A percentile compares a stretch with the other conserved stretches of the same genome.
These are phyloP conservation scores for Enteromius treurensis DNA, from an alignment of 2,797 vertebrate species.

Conservation along the genomic window DNA sequence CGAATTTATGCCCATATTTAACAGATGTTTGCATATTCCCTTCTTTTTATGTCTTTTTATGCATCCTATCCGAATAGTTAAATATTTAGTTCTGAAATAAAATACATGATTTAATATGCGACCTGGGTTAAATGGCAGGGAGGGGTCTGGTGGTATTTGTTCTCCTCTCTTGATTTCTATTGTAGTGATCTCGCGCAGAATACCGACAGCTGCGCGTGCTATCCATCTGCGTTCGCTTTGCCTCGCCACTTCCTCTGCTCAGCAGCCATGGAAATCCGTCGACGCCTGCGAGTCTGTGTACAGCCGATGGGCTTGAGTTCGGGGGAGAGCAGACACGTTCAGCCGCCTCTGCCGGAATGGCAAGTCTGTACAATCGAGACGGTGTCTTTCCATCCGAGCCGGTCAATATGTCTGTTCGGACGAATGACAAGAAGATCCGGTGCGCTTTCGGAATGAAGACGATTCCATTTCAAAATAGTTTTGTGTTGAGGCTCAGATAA, in stretches of 20 bases:
- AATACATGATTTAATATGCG: constrained; percentile 67
- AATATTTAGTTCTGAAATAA: neutral
- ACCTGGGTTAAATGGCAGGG: constrained; percentile 69
- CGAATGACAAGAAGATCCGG: constrained; percentile 62
- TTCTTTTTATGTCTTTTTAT: neutral
- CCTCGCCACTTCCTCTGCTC: constrained; percentile 71
- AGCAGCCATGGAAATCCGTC: constrained; percentile 70
- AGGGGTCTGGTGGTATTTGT: constrained; percentile 76
- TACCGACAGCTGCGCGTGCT: constrained; percentile 77
- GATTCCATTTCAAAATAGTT: constrained; percentile 61
- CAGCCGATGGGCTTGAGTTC: constrained; percentile 68
- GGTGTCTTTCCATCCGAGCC: constrained; percentile 52
- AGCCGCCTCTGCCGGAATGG: constrained; percentile 67
- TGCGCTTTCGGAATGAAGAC: constrained; percentile 64
- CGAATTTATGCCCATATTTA: neutral
- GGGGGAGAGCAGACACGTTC: constrained; percentile 66
- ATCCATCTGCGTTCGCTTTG: constrained; percentile 74
- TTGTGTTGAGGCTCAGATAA: constrained; percentile 61
- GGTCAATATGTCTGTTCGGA: constrained; percentile 65
- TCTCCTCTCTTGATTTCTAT: constrained; percentile 77
- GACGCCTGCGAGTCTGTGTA: constrained; percentile 80
- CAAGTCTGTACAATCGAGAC: constrained; percentile 51
- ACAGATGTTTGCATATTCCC: neutral
- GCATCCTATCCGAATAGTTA: neutral
- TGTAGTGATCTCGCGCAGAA: constrained; percentile 72